Percentiles rank a stretch among this genome's conserved stretches.
Evolutionary conservation across 1,140 invertebrate genomes (phyloP).

Genomic region (Trichonephila inaurata): DNA sequence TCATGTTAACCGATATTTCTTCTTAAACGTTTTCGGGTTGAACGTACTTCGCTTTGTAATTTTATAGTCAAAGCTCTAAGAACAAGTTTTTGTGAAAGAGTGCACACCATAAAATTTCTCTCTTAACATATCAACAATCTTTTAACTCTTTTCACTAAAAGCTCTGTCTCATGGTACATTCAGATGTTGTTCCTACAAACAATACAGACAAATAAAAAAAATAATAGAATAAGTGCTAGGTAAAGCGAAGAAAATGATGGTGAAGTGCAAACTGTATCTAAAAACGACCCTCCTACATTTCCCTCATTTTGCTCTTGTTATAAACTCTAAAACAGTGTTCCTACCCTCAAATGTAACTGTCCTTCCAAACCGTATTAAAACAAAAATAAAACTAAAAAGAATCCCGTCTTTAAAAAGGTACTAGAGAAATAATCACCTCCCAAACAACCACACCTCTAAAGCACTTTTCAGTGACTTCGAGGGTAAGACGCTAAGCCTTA

Average conservation of each 20-base stretch:
- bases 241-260: neutral
- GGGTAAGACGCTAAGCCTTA: conserved; percentile 34
- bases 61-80: neutral
- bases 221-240: neutral
- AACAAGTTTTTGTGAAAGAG: neutral
- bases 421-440: conserved; percentile 42
- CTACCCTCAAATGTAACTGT: neutral
- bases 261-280: neutral
- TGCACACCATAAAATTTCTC: neutral
- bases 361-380: neutral
- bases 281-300: neutral
- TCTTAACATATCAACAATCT: neutral
- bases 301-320: conserved; percentile 13
- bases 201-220: neutral
- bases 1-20: no score
- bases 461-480: neutral
- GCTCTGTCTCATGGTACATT: neutral
- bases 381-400: neutral
- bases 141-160: neutral
- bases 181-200: neutral
- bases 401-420: neutral
- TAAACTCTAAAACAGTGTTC: neutral
- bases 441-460: conserved; percentile 15
- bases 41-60: no score
- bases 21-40: no score